These are phyloP conservation scores for Drosophila seguyi DNA, from an alignment of 1,140 invertebrate species.

Conservation along the genomic window DNA sequence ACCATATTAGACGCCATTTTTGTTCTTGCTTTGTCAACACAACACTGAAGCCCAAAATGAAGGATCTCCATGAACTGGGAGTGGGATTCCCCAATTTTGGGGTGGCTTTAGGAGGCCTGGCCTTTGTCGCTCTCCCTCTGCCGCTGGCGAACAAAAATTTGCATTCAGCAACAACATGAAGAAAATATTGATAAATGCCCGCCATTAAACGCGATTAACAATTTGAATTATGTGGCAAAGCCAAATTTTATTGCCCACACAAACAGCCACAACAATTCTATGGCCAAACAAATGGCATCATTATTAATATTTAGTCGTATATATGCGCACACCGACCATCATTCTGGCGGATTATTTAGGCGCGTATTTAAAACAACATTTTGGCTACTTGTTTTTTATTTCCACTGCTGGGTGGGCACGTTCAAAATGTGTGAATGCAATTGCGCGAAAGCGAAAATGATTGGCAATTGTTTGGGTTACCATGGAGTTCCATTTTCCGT, in stretches of 20 bases:
- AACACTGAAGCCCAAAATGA: slow-evolving; percentile 49
- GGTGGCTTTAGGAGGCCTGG: slow-evolving; percentile 35
- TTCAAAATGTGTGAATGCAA: slow-evolving; percentile 73
- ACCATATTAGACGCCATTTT: slow-evolving; percentile 77
- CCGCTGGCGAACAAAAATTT: slow-evolving; percentile 27
- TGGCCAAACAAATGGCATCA: slow-evolving; percentile 81
- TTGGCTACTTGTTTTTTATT: slow-evolving; percentile 37
- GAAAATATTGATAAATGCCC: slow-evolving; percentile 82
- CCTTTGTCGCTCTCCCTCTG: neutral
- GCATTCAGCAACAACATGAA: slow-evolving; percentile 55
- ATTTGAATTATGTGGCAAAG: slow-evolving; percentile 84
- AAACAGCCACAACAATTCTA: slow-evolving; percentile 62
- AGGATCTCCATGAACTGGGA: slow-evolving; percentile 19
- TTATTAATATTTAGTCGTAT: slow-evolving; percentile 69
- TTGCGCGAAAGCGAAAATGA: slow-evolving; percentile 77
- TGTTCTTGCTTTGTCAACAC: slow-evolving; percentile 73
- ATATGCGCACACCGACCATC: slow-evolving; percentile 57
- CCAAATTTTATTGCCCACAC: slow-evolving; percentile 82
- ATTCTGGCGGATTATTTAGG: slow-evolving; percentile 55
- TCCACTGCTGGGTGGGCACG: slow-evolving; percentile 26
- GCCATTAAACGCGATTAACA: slow-evolving; percentile 83
- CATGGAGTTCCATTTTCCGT: slow-evolving; percentile 25
- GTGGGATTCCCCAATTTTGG: slow-evolving; percentile 19
- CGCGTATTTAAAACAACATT: slow-evolving; percentile 60
- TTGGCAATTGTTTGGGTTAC: slow-evolving; percentile 75